Percentiles rank a stretch among this genome's conserved stretches.
Evolutionary conservation across 2,888 invertebrate species (phyloP).

Genomic region (Apamea sordens): DNA sequence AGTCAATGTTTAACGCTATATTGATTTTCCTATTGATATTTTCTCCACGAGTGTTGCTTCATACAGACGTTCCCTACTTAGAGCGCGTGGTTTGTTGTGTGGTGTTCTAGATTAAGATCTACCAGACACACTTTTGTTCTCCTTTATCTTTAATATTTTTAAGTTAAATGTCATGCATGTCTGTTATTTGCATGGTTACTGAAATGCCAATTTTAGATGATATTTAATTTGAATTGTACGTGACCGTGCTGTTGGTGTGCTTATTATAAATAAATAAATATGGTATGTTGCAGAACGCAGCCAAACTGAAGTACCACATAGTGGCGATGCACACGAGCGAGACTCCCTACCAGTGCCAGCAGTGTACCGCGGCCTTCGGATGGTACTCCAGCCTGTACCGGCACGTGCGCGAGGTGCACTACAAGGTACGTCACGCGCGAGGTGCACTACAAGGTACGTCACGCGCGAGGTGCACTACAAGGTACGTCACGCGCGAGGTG

Average conservation of each 20-base stretch:
- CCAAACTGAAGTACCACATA: conserved; percentile 86
- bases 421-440: conserved; percentile 84
- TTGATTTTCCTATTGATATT: too few relatives aligned
- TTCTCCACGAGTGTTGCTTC: too few relatives aligned
- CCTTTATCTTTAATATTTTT: too few relatives aligned
- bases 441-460: conserved; percentile 85
- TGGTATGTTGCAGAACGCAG: conserved; percentile 77
- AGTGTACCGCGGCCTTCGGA: conserved; percentile 83
- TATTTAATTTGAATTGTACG: too few relatives aligned
- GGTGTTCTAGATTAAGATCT: too few relatives aligned
- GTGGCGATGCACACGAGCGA: conserved; percentile 85
- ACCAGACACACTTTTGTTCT: too few relatives aligned
- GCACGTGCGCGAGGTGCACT: conserved; percentile 84
- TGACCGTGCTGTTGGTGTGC: too few relatives aligned
- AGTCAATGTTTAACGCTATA: background rate
- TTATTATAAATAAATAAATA: background rate
- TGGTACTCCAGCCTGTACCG: conserved; percentile 88
- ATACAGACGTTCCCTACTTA: too few relatives aligned
- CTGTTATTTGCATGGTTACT: too few relatives aligned
- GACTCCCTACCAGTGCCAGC: conserved; percentile 83
- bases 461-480: conserved; percentile 85
- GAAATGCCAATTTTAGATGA: too few relatives aligned
- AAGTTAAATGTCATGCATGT: too few relatives aligned
- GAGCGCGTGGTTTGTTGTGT: too few relatives aligned
- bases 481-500: conserved; percentile 82